Base-by-base conservation (phyloP, 2,888 invertebrate genomes). In the Cyaniris semiargus region DNA sequence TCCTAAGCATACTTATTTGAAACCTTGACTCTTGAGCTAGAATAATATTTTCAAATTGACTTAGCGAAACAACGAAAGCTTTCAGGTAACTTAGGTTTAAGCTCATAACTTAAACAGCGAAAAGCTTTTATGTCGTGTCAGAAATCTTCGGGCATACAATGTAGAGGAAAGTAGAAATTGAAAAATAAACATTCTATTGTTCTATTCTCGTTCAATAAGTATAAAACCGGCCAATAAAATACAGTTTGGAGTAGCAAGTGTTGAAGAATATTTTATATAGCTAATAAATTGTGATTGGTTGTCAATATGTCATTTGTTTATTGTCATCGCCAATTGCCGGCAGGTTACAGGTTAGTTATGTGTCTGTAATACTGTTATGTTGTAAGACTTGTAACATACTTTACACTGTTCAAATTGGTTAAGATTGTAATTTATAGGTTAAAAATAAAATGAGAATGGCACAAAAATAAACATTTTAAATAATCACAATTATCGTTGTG, bases 91-190 rank as follows among this genome's bases (percentile, higher is more conserved):
- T 56, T 56, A 56, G 21, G 60, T 23, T 60, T n/a, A n/a, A n/a
- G 38, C 18, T 70, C 70, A 34, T 70, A 70, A 34, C 23, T 60
- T 23, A 21, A 23, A 58, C 58, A 58, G 23, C 60, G 8, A 60
- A 60, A 60, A 60, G 60, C 60, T 60, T 23, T 60, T 60, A 60
- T 13, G 23, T 53, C 23, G 60, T n/a, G 8, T 71, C 71, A 38
- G 38, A 71, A 71, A 71, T 21, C 71, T 60, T 71, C 71, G 34
- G 21, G n/a, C 38, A 21, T 38, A 71, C 71, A 71, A 31, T 70
- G 34, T 71, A 38, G 38, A 21, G 71, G 13, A 71, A 71, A n/a
- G 18, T n/a, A 34, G 71, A 60, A 71, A 71, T 71, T 38, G 71
- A 71, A 34, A 31, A 70, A 70, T 70, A 70, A 34, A 34, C 18